phyloP scores from a whole-genome alignment of 2,888 invertebrate genomes.

The Choristoneura rosaceana region DNA sequence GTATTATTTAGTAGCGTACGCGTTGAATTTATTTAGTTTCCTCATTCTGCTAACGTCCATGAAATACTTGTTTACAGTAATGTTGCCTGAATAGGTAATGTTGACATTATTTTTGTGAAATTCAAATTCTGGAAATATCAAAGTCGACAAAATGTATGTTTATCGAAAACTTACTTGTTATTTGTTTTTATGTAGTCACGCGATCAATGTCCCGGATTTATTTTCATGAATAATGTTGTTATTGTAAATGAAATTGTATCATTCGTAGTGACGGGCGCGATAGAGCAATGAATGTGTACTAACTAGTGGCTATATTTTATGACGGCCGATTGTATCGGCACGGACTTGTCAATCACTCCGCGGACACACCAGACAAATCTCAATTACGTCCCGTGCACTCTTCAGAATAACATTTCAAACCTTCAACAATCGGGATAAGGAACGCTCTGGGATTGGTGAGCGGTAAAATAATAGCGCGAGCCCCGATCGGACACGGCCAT shows the following conservation, averaged over 20 bases:
- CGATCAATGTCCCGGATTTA: neutral
- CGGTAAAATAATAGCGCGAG: slow-evolving; percentile 54
- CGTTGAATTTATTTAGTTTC: slow-evolving; percentile 56
- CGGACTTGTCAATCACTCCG: slow-evolving; percentile 81
- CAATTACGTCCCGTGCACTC: slow-evolving; percentile 57
- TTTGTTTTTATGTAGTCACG: slow-evolving; percentile 1
- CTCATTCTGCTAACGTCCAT: slow-evolving; percentile 27
- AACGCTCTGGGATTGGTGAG: neutral
- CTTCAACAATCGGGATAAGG: slow-evolving; percentile 56
- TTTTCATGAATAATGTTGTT: slow-evolving; percentile 43
- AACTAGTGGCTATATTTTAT: slow-evolving; percentile 82
- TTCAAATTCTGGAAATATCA: neutral
- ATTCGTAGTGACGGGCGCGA: slow-evolving; percentile 53
- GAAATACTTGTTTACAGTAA: slow-evolving; percentile 11
- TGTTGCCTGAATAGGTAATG: slow-evolving; percentile 10
- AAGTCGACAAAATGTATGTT: neutral
- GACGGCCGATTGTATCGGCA: slow-evolving; percentile 77
- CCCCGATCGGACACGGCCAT: slow-evolving; percentile 75
- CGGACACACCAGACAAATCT: slow-evolving; percentile 62
- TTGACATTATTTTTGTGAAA: slow-evolving; percentile 18
- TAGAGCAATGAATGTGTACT: slow-evolving; percentile 78
- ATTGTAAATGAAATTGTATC: slow-evolving; percentile 45
- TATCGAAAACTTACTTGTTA: too few relatives aligned
- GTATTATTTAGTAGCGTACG: slow-evolving; percentile 56
- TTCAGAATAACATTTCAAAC: slow-evolving; percentile 53